Percentiles rank a stretch among this genome's conserved stretches.
These are phyloP conservation scores for Cepphus grylle DNA, from an alignment of 2,113 vertebrate genomes.

Conservation along the genomic window DNA sequence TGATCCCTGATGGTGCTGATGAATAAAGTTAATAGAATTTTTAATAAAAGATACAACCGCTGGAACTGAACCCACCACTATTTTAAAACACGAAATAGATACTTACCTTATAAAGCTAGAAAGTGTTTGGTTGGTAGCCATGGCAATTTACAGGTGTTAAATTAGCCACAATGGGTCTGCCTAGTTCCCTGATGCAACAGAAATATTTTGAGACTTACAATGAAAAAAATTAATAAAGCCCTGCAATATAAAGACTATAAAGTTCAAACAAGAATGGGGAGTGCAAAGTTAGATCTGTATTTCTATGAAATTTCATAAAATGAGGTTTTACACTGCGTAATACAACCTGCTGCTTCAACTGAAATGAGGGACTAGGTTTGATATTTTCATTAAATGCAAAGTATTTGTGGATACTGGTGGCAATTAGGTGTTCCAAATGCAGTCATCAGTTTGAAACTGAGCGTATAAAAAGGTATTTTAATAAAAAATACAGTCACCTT, in stretches of 20 bases:
- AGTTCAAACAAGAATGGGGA: slow-evolving; percentile 13
- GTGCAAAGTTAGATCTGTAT: background rate
- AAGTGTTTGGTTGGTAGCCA: slow-evolving; percentile 12
- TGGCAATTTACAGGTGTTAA: slow-evolving; percentile 45
- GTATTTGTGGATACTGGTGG: slow-evolving; percentile 59
- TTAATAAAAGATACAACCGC: slow-evolving; percentile 8
- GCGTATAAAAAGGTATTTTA: slow-evolving; percentile 66
- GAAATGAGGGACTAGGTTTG: slow-evolving; percentile 36
- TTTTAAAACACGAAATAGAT: slow-evolving; percentile 7
- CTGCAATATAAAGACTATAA: slow-evolving; percentile 17
- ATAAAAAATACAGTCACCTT: slow-evolving; percentile 59
- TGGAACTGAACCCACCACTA: background rate
- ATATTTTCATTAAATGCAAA: slow-evolving; percentile 68
- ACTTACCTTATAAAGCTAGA: background rate
- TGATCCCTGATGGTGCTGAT: background rate
- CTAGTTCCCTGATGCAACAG: background rate
- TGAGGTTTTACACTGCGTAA: background rate
- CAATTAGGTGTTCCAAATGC: slow-evolving; percentile 69
- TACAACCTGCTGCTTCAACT: slow-evolving; percentile 31
- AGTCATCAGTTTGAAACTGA: slow-evolving; percentile 62
- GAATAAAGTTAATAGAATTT: slow-evolving; percentile 30
- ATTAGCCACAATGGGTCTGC: slow-evolving; percentile 4
- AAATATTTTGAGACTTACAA: slow-evolving; percentile 27
- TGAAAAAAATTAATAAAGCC: slow-evolving; percentile 30
- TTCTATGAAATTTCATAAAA: slow-evolving; percentile 44